These are phyloP conservation scores for Probaryconus sp. DNA, from an alignment of 1,140 invertebrate species.

Conservation along the genomic window DNA sequence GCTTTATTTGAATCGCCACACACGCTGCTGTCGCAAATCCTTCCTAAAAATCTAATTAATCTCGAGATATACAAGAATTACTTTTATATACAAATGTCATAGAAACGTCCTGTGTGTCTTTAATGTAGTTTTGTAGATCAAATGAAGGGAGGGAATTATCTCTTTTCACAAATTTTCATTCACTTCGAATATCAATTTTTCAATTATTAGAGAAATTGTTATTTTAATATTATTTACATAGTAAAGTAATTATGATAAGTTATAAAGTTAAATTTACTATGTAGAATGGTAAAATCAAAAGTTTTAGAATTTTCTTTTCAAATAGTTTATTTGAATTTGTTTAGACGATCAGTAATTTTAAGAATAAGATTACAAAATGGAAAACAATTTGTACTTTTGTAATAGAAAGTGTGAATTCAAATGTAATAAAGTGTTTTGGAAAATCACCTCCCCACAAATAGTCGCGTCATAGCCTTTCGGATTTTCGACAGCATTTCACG, in stretches of 20 bases:
- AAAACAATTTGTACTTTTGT: too few species aligned
- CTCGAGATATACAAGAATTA: conserved; percentile 36
- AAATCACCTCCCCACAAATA: conserved; percentile 28
- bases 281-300: too few species aligned
- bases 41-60: conserved; percentile 44
- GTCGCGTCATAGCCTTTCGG: conserved; percentile 23
- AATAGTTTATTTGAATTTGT: too few species aligned
- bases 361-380: neutral
- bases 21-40: conserved; percentile 67
- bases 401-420: too few species aligned
- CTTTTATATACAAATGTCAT: conserved; percentile 49
- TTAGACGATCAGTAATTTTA: too few species aligned
- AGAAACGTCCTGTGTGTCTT: conserved; percentile 30
- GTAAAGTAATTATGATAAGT: too few species aligned
- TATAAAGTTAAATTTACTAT: too few species aligned
- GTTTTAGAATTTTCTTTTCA: too few species aligned
- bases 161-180: neutral
- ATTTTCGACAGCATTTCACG: conserved; percentile 61
- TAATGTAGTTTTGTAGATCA: conserved; percentile 18
- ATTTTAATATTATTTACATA: too few species aligned
- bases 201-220: too few species aligned
- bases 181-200: conserved; percentile 4
- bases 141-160: conserved; percentile 29
- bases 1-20: conserved; percentile 72
- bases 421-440: neutral